Conservation (phyloP, 2,113 vertebrate species). For the Condylura cristata region DNA sequence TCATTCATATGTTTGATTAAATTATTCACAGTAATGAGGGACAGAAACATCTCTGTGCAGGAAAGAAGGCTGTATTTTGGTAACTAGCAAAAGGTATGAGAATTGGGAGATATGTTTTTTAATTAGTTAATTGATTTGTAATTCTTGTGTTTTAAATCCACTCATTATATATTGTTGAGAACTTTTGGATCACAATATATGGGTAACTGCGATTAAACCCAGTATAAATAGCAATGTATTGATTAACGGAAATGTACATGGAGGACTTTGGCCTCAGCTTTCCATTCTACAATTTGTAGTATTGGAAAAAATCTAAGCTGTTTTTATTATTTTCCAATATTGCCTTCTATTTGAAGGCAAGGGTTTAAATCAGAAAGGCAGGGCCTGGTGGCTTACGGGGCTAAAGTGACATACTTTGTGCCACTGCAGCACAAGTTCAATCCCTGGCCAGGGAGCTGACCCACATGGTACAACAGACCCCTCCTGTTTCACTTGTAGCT, state of each 20-base stretch:
- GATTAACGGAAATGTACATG: constrained; percentile 39
- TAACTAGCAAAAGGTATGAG: neutral
- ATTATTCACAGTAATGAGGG: too few species aligned
- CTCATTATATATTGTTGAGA: constrained; percentile 36
- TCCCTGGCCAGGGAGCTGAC: too few species aligned
- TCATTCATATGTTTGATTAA: too few species aligned
- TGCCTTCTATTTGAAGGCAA: neutral
- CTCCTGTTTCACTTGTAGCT: too few species aligned
- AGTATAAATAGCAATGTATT: constrained; percentile 58
- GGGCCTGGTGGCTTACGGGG: too few species aligned
- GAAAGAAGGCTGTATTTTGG: too few species aligned
- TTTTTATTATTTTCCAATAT: constrained; percentile 52
- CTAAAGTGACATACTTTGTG: too few species aligned
- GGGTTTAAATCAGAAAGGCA: constrained; percentile 18
- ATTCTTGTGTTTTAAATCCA: constrained; percentile 32
- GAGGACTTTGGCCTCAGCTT: constrained; percentile 67
- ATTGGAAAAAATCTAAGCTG: constrained; percentile 48
- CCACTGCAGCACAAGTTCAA: too few species aligned
- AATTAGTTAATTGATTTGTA: too few species aligned
- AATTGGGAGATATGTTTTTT: too few species aligned
- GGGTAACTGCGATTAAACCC: constrained; percentile 62
- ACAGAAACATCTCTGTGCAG: too few species aligned
- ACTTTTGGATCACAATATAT: constrained; percentile 4
- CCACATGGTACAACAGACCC: too few species aligned
- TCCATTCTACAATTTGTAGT: constrained; percentile 61